Conservation (phyloP, 2,113 vertebrate species). For the Benitochromis conjunctus region DNA sequence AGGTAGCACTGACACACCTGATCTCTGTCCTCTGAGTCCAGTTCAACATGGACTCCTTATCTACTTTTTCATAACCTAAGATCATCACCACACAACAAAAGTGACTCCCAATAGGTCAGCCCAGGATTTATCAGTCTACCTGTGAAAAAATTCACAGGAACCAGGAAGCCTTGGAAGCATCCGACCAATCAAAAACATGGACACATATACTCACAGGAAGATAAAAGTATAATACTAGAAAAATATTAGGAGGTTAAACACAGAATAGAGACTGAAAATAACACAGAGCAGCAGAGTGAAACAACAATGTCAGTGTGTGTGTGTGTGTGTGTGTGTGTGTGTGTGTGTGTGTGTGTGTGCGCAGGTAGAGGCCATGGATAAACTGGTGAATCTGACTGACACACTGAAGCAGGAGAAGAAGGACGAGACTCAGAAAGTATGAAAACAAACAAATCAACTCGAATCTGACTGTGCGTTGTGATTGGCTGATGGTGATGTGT, state of each 20-base stretch:
- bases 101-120: neutral
- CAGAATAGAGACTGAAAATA: neutral
- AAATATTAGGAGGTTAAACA: neutral
- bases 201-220: neutral
- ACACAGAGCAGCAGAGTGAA: neutral
- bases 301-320: neutral
- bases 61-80: neutral
- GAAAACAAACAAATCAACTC: neutral
- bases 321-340: neutral
- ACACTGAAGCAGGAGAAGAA: conserved; percentile 79
- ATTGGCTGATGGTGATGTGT: neutral
- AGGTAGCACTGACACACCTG: conserved; percentile 85
- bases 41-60: neutral
- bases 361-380: conserved; percentile 80
- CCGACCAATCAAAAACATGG: neutral
- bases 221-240: neutral
- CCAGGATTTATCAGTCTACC: neutral
- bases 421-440: conserved; percentile 78
- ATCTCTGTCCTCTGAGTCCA: neutral
- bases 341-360: neutral
- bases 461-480: neutral
- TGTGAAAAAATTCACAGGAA: neutral
- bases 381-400: conserved; percentile 78
- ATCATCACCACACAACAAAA: neutral
- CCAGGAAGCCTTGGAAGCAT: neutral